Conservation (phyloP, 2,888 invertebrate species). For the Dolomedes plantarius region DNA sequence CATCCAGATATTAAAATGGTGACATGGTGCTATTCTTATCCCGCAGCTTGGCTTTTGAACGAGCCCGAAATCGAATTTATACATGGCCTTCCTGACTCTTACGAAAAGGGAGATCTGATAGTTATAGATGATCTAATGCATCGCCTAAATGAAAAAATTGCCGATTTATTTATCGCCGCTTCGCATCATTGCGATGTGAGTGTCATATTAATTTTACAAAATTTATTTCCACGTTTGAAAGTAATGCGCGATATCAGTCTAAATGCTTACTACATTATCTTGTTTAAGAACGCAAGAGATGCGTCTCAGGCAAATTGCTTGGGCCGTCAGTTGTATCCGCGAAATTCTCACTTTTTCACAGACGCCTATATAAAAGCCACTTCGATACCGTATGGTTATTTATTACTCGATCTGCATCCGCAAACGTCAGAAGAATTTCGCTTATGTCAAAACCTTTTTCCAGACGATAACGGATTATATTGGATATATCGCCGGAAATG, state of each 20-base stretch:
- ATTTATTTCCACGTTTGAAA: conserved; percentile 23
- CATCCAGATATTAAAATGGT: neutral
- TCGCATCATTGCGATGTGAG: conserved; percentile 39
- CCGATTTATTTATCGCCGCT: conserved; percentile 20
- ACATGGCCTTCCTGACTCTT: conserved; percentile 34
- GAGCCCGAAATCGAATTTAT: conserved; percentile 38
- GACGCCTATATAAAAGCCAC: conserved; percentile 71
- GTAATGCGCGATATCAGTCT: conserved; percentile 42
- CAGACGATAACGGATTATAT: conserved; percentile 1
- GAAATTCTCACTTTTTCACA: conserved; percentile 23
- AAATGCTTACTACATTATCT: conserved; percentile 44
- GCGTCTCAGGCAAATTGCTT: conserved; percentile 48
- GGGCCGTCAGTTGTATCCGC: conserved; percentile 27
- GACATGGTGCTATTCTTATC: conserved; percentile 45
- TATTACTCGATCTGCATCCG: conserved; percentile 72
- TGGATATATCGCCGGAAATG: conserved; percentile 25
- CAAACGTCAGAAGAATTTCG: conserved; percentile 60
- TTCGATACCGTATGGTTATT: conserved; percentile 67
- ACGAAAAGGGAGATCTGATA: conserved; percentile 25
- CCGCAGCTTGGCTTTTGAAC: conserved; percentile 31
- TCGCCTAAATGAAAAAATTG: conserved; percentile 23
- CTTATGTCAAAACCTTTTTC: conserved; percentile 29
- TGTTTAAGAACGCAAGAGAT: conserved; percentile 57
- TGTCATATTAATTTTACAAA: conserved; percentile 46
- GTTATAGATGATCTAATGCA: conserved; percentile 44